Evolutionary conservation across 2,113 vertebrate species (phyloP).

Genomic region (Telmatochromis sp.): DNA sequence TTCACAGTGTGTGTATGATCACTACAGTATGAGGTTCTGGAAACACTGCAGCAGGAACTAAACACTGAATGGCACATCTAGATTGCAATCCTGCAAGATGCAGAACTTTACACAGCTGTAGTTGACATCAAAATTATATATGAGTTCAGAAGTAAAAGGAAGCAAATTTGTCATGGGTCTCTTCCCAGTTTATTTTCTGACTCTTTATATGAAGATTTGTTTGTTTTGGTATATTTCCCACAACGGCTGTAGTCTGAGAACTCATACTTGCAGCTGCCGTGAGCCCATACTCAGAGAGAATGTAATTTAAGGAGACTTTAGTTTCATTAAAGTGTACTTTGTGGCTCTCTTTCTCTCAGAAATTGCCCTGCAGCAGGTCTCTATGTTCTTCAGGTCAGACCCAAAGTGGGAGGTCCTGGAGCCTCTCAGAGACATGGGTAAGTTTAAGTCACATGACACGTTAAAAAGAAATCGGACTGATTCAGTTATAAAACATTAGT

Average conservation of each 20-base stretch:
- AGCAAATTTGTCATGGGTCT: background rate
- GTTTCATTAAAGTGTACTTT: background rate
- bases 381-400: slow-evolving; percentile 98
- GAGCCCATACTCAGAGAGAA: background rate
- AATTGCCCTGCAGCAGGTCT: slow-evolving; percentile 95
- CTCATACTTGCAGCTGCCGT: background rate
- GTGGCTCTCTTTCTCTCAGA: slow-evolving; percentile 65
- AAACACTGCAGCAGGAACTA: background rate
- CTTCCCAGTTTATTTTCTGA: background rate
- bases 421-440: slow-evolving; percentile 92
- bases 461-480: background rate
- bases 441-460: slow-evolving; percentile 16
- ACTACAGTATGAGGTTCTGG: background rate
- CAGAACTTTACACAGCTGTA: background rate
- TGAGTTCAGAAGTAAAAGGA: background rate
- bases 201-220: background rate
- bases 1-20: background rate
- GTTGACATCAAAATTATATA: background rate
- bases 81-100: background rate
- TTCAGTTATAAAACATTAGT: background rate
- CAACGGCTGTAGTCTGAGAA: background rate
- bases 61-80: background rate
- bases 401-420: slow-evolving; percentile 95
- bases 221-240: background rate
- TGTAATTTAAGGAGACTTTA: background rate